Percentiles rank a stretch among this genome's conserved stretches.
phyloP scores from a whole-genome alignment of 1,140 invertebrate species.

The Drosophila prosaltans region DNA sequence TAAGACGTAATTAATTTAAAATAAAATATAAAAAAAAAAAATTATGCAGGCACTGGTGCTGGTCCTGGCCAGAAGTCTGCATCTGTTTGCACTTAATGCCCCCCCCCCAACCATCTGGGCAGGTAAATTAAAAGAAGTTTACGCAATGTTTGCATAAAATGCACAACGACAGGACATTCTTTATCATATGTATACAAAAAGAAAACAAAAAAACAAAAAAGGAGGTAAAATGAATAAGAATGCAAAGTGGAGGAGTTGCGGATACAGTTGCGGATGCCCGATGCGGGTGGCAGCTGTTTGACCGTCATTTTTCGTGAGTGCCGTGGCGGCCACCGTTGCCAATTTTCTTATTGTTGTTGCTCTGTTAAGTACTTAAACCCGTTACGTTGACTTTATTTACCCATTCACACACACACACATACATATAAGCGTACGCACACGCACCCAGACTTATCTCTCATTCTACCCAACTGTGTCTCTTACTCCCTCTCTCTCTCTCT shows the following conservation, averaged over 20 bases:
- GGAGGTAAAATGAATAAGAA: conserved; percentile 42
- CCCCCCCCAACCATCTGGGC: conserved; percentile 1
- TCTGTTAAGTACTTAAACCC: conserved; percentile 72
- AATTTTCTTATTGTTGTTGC: conserved; percentile 29
- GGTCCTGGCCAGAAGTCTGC: conserved; percentile 27
- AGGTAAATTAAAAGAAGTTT: conserved; percentile 76
- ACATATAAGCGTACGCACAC: neutral
- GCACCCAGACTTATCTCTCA: conserved; percentile 25
- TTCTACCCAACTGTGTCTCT: neutral
- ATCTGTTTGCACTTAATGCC: conserved; percentile 66
- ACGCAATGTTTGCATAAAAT: conserved; percentile 79
- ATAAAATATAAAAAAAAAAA: conserved; percentile 43
- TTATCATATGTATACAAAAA: conserved; percentile 28
- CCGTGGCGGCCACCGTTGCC: conserved; percentile 10
- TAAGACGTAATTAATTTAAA: conserved; percentile 82
- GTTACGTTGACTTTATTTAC: conserved; percentile 78
- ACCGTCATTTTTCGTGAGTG: conserved; percentile 56
- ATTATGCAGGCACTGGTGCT: neutral
- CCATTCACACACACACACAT: conserved; percentile 18
- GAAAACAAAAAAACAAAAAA: conserved; percentile 1
- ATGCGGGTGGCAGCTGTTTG: conserved; percentile 58
- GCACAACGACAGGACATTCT: conserved; percentile 64
- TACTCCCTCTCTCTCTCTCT: neutral
- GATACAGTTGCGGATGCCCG: neutral
- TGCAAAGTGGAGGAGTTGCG: neutral